phyloP scores from a whole-genome alignment of 2,113 vertebrate genomes.

The Microtus richardsoni region DNA sequence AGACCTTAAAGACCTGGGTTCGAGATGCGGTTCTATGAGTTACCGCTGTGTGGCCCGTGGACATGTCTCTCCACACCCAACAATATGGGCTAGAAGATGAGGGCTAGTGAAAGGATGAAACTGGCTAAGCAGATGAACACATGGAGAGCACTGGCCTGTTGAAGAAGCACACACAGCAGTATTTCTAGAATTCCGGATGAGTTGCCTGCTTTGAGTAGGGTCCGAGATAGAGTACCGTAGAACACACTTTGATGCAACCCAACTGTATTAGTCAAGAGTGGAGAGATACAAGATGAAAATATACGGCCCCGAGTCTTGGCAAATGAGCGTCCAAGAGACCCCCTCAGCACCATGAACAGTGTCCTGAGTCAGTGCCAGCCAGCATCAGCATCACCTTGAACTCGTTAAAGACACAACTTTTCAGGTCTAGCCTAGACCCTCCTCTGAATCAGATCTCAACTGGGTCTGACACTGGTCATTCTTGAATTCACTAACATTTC shows the following conservation, averaged over 20 bases:
- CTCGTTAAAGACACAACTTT: conserved; percentile 15
- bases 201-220: neutral
- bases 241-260: neutral
- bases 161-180: neutral
- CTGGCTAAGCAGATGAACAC: neutral
- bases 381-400: neutral
- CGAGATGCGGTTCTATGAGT: neutral
- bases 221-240: neutral
- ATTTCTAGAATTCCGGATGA: conserved; percentile 50
- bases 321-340: neutral
- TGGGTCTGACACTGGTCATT: neutral
- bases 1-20: neutral
- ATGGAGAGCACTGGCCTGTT: neutral
- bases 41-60: neutral
- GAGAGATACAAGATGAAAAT: conserved; percentile 41
- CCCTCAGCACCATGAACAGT: neutral
- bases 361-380: neutral
- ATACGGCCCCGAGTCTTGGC: neutral
- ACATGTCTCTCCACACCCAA: neutral
- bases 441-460: neutral
- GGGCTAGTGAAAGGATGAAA: neutral
- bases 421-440: neutral
- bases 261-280: neutral
- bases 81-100: neutral
- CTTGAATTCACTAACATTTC: neutral